phyloP scores from a whole-genome alignment of 1,140 invertebrate genomes.

The Formica exsecta region DNA sequence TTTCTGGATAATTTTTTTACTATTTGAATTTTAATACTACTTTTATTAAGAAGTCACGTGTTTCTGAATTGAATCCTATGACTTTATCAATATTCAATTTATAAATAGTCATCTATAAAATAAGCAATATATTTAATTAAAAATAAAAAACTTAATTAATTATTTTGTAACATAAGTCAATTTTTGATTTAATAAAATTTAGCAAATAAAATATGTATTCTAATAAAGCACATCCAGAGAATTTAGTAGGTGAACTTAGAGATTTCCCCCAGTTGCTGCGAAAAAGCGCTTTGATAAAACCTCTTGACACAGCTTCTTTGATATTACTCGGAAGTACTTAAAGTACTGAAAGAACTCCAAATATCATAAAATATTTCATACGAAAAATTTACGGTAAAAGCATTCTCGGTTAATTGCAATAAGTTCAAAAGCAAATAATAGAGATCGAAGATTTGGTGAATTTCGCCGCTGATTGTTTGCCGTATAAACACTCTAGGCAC shows the following conservation, averaged over 20 bases:
- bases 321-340: background rate
- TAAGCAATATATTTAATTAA: conserved; percentile 2
- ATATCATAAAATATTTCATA: background rate
- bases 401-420: background rate
- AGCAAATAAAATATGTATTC: conserved; percentile 7
- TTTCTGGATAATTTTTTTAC: background rate
- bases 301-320: background rate
- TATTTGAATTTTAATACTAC: background rate
- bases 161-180: background rate
- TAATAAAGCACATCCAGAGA: background rate
- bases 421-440: conserved; percentile 4
- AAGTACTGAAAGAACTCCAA: background rate
- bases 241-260: background rate
- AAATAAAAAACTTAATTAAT: background rate
- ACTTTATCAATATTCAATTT: background rate
- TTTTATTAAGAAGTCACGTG: background rate
- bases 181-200: background rate
- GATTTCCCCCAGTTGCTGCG: background rate
- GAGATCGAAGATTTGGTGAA: background rate
- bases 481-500: background rate
- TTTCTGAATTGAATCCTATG: background rate
- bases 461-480: background rate
- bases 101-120: background rate
- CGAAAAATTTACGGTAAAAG: background rate
- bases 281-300: background rate